Conservation (phyloP, 2,113 vertebrate species). For the Nyctibius bracteatus region DNA sequence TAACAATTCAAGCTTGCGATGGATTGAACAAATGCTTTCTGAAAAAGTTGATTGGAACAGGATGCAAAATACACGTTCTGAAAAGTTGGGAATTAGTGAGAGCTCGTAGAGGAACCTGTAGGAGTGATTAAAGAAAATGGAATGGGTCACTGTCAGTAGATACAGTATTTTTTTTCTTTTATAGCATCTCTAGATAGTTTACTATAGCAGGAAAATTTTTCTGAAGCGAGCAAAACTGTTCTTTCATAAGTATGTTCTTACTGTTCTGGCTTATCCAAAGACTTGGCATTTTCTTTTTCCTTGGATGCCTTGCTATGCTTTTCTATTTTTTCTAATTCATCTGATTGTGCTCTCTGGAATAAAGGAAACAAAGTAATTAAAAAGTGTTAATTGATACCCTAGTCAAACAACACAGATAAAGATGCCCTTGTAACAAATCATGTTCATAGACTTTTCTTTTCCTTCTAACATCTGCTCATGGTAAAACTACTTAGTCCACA, state of each 20-base stretch:
- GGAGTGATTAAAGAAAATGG: background rate
- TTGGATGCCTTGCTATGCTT: slow-evolving; percentile 86
- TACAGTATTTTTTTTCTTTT: background rate
- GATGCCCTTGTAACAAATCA: slow-evolving; percentile 34
- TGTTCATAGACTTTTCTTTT: background rate
- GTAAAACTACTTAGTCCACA: slow-evolving; percentile 31
- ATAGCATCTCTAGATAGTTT: background rate
- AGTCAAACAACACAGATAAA: background rate
- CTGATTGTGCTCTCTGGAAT: slow-evolving; percentile 87
- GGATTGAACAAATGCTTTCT: slow-evolving; percentile 86
- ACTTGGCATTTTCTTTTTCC: slow-evolving; percentile 85
- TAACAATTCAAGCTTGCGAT: slow-evolving; percentile 88
- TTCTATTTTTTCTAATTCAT: slow-evolving; percentile 90
- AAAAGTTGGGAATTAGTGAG: slow-evolving; percentile 93
- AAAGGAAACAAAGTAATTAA: background rate
- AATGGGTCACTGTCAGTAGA: background rate
- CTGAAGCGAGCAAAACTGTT: background rate
- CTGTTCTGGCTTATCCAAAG: slow-evolving; percentile 96
- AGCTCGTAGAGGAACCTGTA: slow-evolving; percentile 92
- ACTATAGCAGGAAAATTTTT: background rate
- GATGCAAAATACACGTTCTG: slow-evolving; percentile 93
- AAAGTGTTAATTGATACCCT: background rate
- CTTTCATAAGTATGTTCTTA: slow-evolving; percentile 65
- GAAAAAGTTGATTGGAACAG: slow-evolving; percentile 93
- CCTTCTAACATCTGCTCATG: background rate